These are phyloP conservation scores for Pardalotus punctatus DNA, from an alignment of 2,113 vertebrate species.

Conservation along the genomic window DNA sequence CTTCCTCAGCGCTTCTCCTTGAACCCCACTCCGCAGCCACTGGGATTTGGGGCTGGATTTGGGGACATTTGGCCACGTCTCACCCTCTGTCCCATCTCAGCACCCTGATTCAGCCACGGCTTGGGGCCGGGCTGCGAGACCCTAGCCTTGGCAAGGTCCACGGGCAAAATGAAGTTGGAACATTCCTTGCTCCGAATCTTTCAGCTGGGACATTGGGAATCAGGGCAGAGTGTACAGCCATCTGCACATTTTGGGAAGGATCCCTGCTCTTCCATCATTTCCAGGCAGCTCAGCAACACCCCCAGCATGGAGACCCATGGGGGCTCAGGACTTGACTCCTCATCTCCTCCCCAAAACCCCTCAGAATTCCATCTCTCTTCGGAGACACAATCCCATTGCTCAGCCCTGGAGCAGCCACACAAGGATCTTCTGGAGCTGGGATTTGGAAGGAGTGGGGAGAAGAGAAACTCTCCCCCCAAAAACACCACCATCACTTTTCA, in stretches of 20 bases:
- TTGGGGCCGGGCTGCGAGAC: background rate
- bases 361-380: fast-evolving
- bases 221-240: background rate
- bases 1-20: background rate
- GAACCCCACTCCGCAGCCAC: background rate
- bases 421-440: background rate
- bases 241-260: background rate
- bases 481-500: conserved; percentile 53
- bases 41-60: fast-evolving
- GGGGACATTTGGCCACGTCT: background rate
- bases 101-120: too few species aligned
- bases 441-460: background rate
- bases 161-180: fast-evolving
- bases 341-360: background rate
- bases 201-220: fast-evolving
- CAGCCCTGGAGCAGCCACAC: background rate
- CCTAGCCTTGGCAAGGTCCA: background rate
- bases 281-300: background rate
- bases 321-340: background rate
- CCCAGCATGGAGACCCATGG: background rate
- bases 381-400: fast-evolving
- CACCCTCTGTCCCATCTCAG: background rate
- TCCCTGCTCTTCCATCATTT: background rate
- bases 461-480: background rate
- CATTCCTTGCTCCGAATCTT: fast-evolving